A percentile compares a stretch with the other conserved stretches of the same genome.
phyloP scores from a whole-genome alignment of 92 coral and sea anemone genomes.

The Epizoanthus illoricatus region DNA sequence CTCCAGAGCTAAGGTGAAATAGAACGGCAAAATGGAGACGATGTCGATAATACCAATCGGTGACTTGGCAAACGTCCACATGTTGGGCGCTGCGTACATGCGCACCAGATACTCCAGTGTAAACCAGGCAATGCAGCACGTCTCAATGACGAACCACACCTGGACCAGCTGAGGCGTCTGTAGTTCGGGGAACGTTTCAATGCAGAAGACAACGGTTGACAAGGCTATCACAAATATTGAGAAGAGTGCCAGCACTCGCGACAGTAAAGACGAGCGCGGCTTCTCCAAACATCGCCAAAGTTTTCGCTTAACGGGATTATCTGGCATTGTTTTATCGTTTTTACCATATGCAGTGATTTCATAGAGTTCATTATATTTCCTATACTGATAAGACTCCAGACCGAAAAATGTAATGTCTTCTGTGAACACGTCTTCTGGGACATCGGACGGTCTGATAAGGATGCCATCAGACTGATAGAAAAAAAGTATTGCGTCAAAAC shows the following conservation, averaged over 20 bases:
- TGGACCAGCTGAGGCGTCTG: conserved; percentile 26
- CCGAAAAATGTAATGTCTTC: conserved; percentile 83
- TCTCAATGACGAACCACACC: conserved; percentile 77
- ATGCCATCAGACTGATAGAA: conserved; percentile 95
- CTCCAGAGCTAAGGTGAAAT: conserved; percentile 67
- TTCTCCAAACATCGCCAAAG: conserved; percentile 83
- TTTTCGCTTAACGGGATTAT: conserved; percentile 51
- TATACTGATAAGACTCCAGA: conserved; percentile 28
- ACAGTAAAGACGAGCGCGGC: conserved; percentile 73
- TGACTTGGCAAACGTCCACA: conserved; percentile 61
- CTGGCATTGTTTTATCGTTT: conserved; percentile 49
- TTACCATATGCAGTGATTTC: conserved; percentile 19
- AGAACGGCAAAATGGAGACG: conserved; percentile 78
- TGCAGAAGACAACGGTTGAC: conserved; percentile 80
- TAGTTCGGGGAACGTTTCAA: conserved; percentile 75
- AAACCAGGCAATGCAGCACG: conserved; percentile 80
- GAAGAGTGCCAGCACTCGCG: conserved; percentile 68
- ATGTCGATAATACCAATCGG: conserved; percentile 84
- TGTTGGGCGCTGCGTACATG: conserved; percentile 62
- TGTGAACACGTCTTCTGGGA: conserved; percentile 67
- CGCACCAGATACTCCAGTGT: conserved; percentile 74
- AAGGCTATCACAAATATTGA: conserved; percentile 67
- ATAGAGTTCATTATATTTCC: conserved; percentile 12
- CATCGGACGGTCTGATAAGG: conserved; percentile 80
- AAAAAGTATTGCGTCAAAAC: conserved; percentile 89